Conservation (phyloP, 2,113 vertebrate species). For the Perca flavescens region DNA sequence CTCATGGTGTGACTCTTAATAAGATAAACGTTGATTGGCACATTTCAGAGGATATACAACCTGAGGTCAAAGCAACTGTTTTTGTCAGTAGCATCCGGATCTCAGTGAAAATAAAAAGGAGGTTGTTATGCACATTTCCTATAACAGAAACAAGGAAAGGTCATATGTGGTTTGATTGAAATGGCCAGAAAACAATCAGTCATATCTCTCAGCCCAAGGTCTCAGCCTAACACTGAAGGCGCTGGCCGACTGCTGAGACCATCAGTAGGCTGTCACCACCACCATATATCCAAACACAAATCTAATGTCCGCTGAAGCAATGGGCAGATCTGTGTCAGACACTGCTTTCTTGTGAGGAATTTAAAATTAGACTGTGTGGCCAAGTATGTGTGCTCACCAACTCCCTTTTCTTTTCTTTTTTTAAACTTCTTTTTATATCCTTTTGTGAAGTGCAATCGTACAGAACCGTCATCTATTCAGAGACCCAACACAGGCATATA, state of each 20-base stretch:
- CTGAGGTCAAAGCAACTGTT: background rate
- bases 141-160: slow-evolving; percentile 35
- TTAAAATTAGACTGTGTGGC: slow-evolving; percentile 19
- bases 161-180: slow-evolving; percentile 56
- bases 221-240: slow-evolving; percentile 49
- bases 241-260: slow-evolving; percentile 48
- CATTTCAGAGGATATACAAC: background rate
- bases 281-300: slow-evolving; percentile 59
- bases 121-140: slow-evolving; percentile 41
- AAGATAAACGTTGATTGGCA: slow-evolving; percentile 20
- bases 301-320: slow-evolving; percentile 59
- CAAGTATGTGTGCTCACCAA: background rate
- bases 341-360: slow-evolving; percentile 11
- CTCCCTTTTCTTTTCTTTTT: slow-evolving; percentile 5
- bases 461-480: too few relatives aligned
- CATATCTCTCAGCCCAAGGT: slow-evolving; percentile 52
- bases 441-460: too few relatives aligned
- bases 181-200: slow-evolving; percentile 61
- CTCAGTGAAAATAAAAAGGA: slow-evolving; percentile 14
- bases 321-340: slow-evolving; percentile 34
- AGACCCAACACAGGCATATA: too few relatives aligned
- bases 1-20: slow-evolving; percentile 6
- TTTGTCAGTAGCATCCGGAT: background rate
- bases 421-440: too few relatives aligned
- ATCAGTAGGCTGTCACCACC: slow-evolving; percentile 70